Conservation (phyloP, 1,140 invertebrate species). For the Teleopsis dalmanni region DNA sequence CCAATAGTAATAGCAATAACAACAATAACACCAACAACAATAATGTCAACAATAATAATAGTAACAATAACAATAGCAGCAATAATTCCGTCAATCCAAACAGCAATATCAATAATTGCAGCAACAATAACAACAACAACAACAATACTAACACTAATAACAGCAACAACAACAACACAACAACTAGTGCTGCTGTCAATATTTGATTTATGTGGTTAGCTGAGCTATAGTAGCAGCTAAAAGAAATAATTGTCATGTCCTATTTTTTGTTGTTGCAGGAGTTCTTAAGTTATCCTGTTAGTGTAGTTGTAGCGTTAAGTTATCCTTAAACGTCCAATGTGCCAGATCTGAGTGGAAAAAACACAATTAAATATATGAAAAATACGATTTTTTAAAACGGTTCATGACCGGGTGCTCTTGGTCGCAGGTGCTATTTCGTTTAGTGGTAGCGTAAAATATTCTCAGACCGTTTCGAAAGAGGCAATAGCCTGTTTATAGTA, state of each 20-base stretch:
- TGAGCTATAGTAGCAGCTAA: not conserved
- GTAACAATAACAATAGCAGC: not conserved
- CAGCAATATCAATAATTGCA: not conserved
- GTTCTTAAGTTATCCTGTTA: not conserved
- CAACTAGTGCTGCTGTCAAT: conserved; percentile 1
- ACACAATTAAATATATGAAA: no score
- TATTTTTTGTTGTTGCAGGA: not conserved
- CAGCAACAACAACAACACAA: not conserved
- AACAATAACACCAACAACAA: conserved; percentile 2
- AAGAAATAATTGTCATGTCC: not conserved
- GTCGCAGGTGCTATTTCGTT: no score
- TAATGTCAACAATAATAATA: conserved; percentile 3
- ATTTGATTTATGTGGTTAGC: not conserved
- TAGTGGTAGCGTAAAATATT: no score
- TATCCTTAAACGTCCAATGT: no score
- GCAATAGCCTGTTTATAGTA: no score
- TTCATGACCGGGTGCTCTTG: no score
- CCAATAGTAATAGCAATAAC: conserved; percentile 7
- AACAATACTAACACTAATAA: not conserved
- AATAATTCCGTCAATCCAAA: not conserved
- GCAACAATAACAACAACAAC: not conserved
- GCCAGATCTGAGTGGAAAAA: no score
- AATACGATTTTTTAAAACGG: no score
- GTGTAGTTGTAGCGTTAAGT: no score
- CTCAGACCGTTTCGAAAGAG: no score